These are phyloP conservation scores for Acanthisitta chloris DNA, from an alignment of 2,113 vertebrate genomes.

Conservation along the genomic window DNA sequence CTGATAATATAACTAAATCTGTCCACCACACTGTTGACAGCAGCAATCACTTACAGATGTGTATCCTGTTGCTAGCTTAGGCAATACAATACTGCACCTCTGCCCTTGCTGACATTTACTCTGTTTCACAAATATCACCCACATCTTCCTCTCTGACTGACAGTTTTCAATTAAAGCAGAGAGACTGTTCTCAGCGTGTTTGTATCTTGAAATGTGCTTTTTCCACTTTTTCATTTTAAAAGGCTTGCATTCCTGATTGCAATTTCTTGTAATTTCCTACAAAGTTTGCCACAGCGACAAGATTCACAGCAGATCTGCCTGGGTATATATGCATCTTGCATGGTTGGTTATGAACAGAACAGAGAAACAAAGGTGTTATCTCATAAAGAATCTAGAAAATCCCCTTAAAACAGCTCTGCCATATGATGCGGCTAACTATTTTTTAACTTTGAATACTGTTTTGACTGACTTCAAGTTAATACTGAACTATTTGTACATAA, in stretches of 20 bases:
- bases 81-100: neutral
- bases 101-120: neutral
- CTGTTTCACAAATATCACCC: constrained; percentile 1
- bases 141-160: neutral
- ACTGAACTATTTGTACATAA: neutral
- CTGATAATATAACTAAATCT: neutral
- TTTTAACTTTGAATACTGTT: neutral
- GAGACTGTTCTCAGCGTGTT: neutral
- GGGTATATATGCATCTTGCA: neutral
- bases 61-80: neutral
- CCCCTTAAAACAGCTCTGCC: neutral
- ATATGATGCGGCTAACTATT: neutral
- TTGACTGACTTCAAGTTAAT: neutral
- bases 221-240: neutral
- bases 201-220: neutral
- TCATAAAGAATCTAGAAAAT: neutral
- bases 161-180: neutral
- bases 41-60: neutral
- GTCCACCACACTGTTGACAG: neutral
- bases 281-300: neutral
- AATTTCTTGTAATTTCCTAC: neutral
- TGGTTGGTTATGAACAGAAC: neutral
- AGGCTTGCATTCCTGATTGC: neutral
- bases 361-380: neutral
- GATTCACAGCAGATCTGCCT: neutral